A percentile compares a stretch with the other conserved stretches of the same genome.
These are phyloP conservation scores for Invenusta paracnida DNA, from an alignment of 2,888 invertebrate genomes.

Conservation along the genomic window DNA sequence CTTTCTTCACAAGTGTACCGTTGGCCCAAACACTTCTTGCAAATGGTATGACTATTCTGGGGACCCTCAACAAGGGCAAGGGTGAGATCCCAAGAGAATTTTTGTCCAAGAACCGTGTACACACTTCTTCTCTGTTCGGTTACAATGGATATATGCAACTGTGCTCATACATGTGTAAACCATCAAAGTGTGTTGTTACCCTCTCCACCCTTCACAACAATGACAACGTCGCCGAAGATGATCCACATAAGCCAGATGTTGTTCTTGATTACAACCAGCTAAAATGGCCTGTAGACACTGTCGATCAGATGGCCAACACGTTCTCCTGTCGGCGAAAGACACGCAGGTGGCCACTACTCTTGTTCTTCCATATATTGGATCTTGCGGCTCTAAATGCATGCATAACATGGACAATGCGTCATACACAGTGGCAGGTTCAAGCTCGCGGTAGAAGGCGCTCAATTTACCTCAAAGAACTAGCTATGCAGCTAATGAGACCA, in stretches of 20 bases:
- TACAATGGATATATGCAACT: background rate
- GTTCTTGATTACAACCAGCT: background rate
- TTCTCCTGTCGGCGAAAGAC: background rate
- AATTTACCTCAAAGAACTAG: constrained; percentile 16
- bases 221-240: background rate
- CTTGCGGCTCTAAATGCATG: background rate
- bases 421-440: background rate
- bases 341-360: background rate
- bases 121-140: background rate
- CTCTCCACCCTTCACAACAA: background rate
- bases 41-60: background rate
- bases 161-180: background rate
- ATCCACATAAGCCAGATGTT: background rate
- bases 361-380: background rate
- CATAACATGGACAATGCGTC: background rate
- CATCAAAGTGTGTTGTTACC: background rate
- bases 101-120: background rate
- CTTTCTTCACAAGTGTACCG: background rate
- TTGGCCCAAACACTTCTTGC: background rate
- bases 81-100: background rate
- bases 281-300: background rate
- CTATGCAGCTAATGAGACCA: background rate
- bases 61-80: background rate
- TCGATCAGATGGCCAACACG: background rate
- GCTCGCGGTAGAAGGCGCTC: background rate